phyloP scores from a whole-genome alignment of 2,797 vertebrate genomes.

The Tiaroga cobitis region DNA sequence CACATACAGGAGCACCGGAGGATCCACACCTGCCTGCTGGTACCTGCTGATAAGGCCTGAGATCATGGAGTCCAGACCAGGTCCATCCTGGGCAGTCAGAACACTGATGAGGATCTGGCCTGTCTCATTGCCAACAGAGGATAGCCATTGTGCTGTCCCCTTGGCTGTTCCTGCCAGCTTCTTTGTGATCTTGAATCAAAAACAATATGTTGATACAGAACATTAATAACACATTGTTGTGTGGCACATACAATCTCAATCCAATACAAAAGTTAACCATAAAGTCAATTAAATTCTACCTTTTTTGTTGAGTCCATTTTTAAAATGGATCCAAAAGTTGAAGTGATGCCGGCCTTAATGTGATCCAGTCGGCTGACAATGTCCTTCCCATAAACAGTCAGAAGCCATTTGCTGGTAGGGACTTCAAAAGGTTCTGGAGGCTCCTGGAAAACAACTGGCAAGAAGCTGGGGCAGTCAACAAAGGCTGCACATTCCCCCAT shows the following conservation, averaged over 20 bases:
- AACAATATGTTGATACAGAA: too few relatives aligned
- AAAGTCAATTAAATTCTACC: neutral
- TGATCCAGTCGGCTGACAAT: neutral
- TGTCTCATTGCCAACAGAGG: constrained; percentile 23
- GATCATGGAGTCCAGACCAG: constrained; percentile 17
- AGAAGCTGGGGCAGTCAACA: neutral
- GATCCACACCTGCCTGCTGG: neutral
- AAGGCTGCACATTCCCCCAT: constrained; percentile 34
- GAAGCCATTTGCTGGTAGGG: constrained; percentile 5
- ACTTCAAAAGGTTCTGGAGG: constrained; percentile 6
- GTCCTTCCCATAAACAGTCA: constrained; percentile 18
- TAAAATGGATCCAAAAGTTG: constrained; percentile 33
- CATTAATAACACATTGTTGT: neutral
- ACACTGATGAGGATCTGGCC: constrained; percentile 47
- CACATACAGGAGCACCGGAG: neutral
- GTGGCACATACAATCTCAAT: too few relatives aligned
- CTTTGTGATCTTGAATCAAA: constrained; percentile 39
- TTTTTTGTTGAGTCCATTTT: constrained; percentile 35
- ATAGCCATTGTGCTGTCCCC: constrained; percentile 35
- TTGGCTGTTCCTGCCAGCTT: constrained; percentile 39
- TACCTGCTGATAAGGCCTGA: neutral
- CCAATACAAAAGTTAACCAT: neutral
- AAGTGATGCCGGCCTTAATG: constrained; percentile 13
- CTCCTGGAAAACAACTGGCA: constrained; percentile 15
- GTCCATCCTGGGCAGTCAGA: constrained; percentile 8